Base-by-base conservation (phyloP, 2,888 invertebrate genomes). In the Punctoribates punctum region DNA sequence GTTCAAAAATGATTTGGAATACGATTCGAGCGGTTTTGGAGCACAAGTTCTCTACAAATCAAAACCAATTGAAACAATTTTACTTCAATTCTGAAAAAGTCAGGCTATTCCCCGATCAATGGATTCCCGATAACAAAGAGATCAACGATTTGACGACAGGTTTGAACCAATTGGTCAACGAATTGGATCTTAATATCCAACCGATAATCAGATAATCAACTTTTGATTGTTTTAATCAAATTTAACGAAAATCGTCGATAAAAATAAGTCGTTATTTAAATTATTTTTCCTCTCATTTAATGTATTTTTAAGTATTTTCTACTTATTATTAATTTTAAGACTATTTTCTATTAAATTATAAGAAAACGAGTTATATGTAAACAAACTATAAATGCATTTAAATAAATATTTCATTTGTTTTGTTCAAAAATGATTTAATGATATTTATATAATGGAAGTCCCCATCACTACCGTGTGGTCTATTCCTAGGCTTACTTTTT, bases 401-500 rank as follows among this genome's bases (percentile, higher is more conserved):
- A 34, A 34, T 34, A 34, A 4, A 34, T 6, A 34, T 8, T 34
- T 4, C 4, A 6, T 34, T 4, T 34, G 8, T 6, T 34, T 34
- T 34, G 34, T 34, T 34, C 8, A 6, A 34, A 34, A 34, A 4
- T 34, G 8, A 34, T 6, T 34, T 34, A 34, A 4, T 34, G 20
- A 54, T 6, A 5, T n/a, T 54, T n/a, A 73, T 73, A 38, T 34
- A 17, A 65, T 74, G 42, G 25, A 51, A 77, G 70, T 46, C 11
- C 78, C 78, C 65, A 81, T 48, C 70, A 74, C 79, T 72, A 78
- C 79, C 25, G 82, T 83, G 79, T 85, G 85, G 79, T 97, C 96
- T 0, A 94, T 90, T 77, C 96, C 93, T 84, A 92, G 93, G 70
- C 87, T 85, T 0, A 93, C 88, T 81, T 90, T 88, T 48, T 87